These are phyloP conservation scores for Chloroclysta siterata DNA, from an alignment of 2,888 invertebrate genomes.

Conservation along the genomic window DNA sequence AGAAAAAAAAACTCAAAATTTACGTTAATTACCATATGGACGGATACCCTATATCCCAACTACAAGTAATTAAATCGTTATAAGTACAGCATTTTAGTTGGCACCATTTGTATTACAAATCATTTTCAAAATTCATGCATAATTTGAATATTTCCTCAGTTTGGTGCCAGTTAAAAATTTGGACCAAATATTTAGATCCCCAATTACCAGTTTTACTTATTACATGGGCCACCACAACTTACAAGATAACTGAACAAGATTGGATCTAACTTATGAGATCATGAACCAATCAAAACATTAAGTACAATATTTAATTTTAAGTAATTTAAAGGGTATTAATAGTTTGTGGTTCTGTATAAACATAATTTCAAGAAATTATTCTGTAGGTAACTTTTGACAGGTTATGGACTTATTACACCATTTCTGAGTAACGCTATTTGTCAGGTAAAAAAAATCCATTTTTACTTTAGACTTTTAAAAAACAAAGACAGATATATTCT, in stretches of 20 bases:
- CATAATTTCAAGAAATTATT: too few relatives aligned
- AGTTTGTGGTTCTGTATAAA: not conserved
- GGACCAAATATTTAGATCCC: not conserved
- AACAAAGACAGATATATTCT: too few relatives aligned
- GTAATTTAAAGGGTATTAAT: constrained; percentile 9
- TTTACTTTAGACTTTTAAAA: too few relatives aligned
- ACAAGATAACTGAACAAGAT: constrained; percentile 41
- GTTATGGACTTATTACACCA: too few relatives aligned
- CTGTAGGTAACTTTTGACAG: too few relatives aligned
- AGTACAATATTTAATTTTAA: constrained; percentile 53
- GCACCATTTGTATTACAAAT: constrained; percentile 26
- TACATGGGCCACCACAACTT: constrained; percentile 22
- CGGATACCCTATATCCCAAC: constrained; percentile 56
- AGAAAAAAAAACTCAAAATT: constrained; percentile 13
- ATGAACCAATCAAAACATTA: constrained; percentile 67
- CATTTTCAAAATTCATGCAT: not conserved
- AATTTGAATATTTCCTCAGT: not conserved
- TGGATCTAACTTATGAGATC: constrained; percentile 72
- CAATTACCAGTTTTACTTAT: not conserved
- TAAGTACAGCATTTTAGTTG: constrained; percentile 31
- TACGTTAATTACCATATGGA: constrained; percentile 52
- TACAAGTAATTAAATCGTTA: constrained; percentile 32
- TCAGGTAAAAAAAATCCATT: too few relatives aligned
- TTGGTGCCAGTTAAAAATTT: constrained; percentile 14
- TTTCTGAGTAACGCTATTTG: too few relatives aligned